A percentile compares a stretch with the other conserved stretches of the same genome.
Evolutionary conservation across 2,113 vertebrate species (phyloP).

Genomic region (Panthera uncia): DNA sequence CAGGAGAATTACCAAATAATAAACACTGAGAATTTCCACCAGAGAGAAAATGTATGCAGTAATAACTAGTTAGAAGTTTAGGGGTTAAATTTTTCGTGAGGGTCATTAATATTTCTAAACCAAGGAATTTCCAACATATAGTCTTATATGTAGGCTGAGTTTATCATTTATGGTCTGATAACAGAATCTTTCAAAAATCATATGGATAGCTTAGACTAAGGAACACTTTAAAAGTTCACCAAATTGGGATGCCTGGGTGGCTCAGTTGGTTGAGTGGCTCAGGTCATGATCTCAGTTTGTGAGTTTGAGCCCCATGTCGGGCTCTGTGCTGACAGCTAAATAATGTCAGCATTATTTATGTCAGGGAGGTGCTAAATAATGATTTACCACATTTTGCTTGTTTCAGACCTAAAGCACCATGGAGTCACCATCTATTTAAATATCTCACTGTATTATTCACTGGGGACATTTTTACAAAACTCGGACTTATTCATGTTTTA

Average conservation of each 20-base stretch:
- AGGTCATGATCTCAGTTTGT: neutral
- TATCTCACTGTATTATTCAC: neutral
- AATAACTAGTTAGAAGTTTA: neutral
- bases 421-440: neutral
- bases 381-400: neutral
- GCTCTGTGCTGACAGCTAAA: neutral
- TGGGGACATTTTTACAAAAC: slow-evolving; percentile 9
- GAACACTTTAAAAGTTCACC: neutral
- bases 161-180: neutral
- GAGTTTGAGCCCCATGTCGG: neutral
- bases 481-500: neutral
- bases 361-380: neutral
- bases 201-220: neutral
- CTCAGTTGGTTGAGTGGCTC: neutral
- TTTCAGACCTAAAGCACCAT: neutral
- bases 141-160: neutral
- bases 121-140: neutral
- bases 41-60: neutral
- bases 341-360: no score
- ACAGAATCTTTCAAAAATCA: slow-evolving; percentile 16
- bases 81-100: neutral
- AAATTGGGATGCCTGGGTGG: neutral
- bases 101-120: neutral
- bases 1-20: neutral
- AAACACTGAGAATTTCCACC: neutral